Conservation (phyloP, 2,797 vertebrate species). For the Diplodus sargus region DNA sequence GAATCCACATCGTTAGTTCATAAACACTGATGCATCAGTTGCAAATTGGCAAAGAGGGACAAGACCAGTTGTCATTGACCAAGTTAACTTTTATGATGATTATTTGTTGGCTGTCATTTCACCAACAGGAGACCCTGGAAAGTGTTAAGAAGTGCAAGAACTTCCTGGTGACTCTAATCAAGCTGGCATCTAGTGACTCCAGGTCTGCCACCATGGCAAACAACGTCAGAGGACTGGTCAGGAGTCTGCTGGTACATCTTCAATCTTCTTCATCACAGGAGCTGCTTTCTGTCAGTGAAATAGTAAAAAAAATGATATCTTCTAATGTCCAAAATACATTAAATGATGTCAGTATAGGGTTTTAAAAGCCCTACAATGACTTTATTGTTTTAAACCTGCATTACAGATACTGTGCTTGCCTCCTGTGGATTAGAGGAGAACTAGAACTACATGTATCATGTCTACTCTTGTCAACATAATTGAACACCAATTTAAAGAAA, state of each 20-base stretch:
- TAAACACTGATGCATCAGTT: no score
- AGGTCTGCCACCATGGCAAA: conserved; percentile 90
- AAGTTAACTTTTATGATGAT: background rate
- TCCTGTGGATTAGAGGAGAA: background rate
- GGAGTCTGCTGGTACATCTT: conserved; percentile 88
- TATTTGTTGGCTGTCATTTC: background rate
- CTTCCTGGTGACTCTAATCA: conserved; percentile 94
- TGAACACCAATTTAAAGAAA: background rate
- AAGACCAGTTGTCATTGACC: background rate
- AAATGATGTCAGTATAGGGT: background rate
- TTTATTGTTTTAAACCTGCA: background rate
- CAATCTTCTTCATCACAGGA: background rate
- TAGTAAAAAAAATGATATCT: background rate
- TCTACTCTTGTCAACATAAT: background rate
- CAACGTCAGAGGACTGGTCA: conserved; percentile 92
- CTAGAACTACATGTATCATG: background rate
- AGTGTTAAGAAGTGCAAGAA: conserved; percentile 99
- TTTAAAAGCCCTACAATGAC: background rate
- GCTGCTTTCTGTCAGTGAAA: background rate
- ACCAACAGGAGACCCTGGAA: conserved; percentile 89
- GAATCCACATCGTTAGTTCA: background rate
- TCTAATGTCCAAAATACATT: background rate
- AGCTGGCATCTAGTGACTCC: conserved; percentile 91
- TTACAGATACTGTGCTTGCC: background rate
- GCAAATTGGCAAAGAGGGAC: no score